A percentile compares a stretch with the other conserved stretches of the same genome.
These are phyloP conservation scores for Zoanthus sociatus DNA, from an alignment of 92 coral and sea anemone genomes.

Conservation along the genomic window DNA sequence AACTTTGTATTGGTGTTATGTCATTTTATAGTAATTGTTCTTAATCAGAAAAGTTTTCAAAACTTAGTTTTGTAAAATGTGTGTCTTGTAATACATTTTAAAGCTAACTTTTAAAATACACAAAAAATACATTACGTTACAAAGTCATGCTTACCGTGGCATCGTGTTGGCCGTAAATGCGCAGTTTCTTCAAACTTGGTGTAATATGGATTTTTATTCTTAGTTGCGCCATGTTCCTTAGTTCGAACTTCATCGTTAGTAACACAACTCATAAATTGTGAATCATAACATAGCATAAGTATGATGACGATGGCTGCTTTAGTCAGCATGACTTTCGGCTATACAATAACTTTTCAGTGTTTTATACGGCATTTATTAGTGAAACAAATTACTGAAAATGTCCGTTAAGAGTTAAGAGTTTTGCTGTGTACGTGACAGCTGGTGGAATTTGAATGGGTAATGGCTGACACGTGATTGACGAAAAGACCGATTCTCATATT, in stretches of 20 bases:
- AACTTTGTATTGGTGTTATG: too few species aligned
- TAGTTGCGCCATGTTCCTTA: conserved; percentile 27
- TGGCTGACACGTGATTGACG: neutral
- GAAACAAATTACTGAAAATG: neutral
- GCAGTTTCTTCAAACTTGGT: conserved; percentile 86
- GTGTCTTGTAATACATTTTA: too few species aligned
- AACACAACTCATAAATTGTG: neutral
- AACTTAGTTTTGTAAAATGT: too few species aligned
- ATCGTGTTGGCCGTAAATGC: conserved; percentile 82
- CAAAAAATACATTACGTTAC: neutral
- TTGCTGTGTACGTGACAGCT: conserved; percentile 9
- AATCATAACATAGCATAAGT: neutral
- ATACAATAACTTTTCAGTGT: neutral
- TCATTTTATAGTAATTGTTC: too few species aligned
- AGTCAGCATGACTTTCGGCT: neutral
- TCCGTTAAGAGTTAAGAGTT: neutral
- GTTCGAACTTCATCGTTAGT: neutral
- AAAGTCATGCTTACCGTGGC: conserved; percentile 75
- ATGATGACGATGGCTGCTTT: neutral
- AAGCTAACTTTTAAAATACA: too few species aligned
- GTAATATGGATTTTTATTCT: conserved; percentile 84
- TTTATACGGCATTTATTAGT: neutral
- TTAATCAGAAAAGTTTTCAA: too few species aligned
- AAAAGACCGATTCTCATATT: neutral
- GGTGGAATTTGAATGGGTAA: conserved; percentile 9